Evolutionary conservation across 2,888 invertebrate species (phyloP).

Genomic region (Orchestes rusci): DNA sequence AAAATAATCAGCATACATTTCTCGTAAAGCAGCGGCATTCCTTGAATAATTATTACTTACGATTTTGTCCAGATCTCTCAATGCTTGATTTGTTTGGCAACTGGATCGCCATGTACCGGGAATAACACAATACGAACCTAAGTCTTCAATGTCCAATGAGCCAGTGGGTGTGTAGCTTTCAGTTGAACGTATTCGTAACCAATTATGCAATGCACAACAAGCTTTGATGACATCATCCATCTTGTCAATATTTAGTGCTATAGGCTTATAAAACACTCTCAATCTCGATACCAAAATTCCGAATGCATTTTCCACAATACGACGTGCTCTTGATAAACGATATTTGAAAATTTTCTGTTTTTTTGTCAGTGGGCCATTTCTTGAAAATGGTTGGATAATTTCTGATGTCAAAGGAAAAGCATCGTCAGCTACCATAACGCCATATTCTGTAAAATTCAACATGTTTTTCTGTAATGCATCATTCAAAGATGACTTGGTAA

Average conservation of each 20-base stretch:
- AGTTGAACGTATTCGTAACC: neutral
- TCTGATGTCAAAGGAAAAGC: neutral
- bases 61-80: too few species aligned
- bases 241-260: slow-evolving; percentile 15
- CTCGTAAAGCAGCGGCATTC: too few species aligned
- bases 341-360: slow-evolving; percentile 2
- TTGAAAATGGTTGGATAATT: neutral
- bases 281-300: slow-evolving; percentile 7
- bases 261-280: slow-evolving; percentile 6
- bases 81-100: too few species aligned
- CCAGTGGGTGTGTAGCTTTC: too few species aligned
- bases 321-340: too few species aligned
- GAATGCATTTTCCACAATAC: too few species aligned
- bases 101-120: neutral
- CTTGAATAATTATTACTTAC: too few species aligned
- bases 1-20: too few species aligned
- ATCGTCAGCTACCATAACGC: slow-evolving; percentile 1
- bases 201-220: slow-evolving; percentile 7
- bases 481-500: too few species aligned
- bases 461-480: neutral
- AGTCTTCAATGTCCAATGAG: slow-evolving; percentile 1
- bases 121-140: neutral
- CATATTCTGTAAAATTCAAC: slow-evolving; percentile 1
- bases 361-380: too few species aligned
- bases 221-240: too few species aligned